Conservation (phyloP, 2,797 vertebrate species). For the Parauchenoglanis ngamensis region DNA sequence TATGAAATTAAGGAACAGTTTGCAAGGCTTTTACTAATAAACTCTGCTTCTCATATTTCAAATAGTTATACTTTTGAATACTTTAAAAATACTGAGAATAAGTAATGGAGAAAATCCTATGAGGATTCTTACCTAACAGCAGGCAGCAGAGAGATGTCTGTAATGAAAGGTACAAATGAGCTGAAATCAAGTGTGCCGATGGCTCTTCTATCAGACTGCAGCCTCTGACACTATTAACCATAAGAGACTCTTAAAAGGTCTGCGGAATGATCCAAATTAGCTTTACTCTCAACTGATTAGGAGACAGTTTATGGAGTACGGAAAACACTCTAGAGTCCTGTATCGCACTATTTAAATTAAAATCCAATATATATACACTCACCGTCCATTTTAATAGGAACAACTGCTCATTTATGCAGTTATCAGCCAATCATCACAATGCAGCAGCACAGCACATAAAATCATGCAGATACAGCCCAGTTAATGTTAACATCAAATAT, state of each 20-base stretch:
- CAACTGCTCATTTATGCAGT: too few relatives aligned
- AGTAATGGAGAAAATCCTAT: constrained; percentile 2
- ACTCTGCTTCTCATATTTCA: constrained; percentile 60
- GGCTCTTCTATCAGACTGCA: neutral
- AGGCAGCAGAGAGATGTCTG: neutral
- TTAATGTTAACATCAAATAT: too few relatives aligned
- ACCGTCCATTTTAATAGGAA: too few relatives aligned
- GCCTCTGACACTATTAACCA: constrained; percentile 26
- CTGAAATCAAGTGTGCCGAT: constrained; percentile 20
- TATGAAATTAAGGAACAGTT: constrained; percentile 62
- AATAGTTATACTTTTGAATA: constrained; percentile 18
- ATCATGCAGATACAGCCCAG: too few relatives aligned
- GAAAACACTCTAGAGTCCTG: neutral
- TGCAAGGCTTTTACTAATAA: constrained; percentile 33
- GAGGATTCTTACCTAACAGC: neutral
- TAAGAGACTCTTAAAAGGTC: constrained; percentile 22
- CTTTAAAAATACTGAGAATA: constrained; percentile 7
- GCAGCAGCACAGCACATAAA: too few relatives aligned
- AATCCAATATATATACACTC: neutral
- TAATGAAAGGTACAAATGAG: constrained; percentile 27
- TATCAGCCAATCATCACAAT: too few relatives aligned
- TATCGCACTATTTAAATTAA: neutral
- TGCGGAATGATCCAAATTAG: constrained; percentile 10
- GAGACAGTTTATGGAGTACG: constrained; percentile 10
- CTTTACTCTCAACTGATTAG: neutral